These are phyloP conservation scores for Propithecus deckenii DNA, from an alignment of 2,797 vertebrate species.

Conservation along the genomic window DNA sequence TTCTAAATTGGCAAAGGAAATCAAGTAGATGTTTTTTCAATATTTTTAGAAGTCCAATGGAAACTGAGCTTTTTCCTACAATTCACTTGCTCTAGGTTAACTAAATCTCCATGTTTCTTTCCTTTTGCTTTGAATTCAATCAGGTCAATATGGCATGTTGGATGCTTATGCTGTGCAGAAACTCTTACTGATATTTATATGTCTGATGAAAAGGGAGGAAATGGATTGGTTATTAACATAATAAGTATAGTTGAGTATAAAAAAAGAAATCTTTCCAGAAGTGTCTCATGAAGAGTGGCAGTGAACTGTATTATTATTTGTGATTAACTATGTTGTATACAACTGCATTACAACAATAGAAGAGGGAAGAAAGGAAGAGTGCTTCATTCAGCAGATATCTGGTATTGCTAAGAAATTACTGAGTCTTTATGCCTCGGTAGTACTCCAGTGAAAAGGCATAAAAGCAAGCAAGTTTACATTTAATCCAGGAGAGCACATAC, in stretches of 20 bases:
- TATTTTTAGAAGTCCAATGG: background rate
- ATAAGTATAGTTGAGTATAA: background rate
- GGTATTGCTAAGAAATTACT: background rate
- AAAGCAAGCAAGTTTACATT: background rate
- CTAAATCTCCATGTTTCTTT: background rate
- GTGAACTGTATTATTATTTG: background rate
- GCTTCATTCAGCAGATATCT: background rate
- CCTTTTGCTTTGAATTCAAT: background rate
- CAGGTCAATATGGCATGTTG: background rate
- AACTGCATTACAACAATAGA: constrained; percentile 24
- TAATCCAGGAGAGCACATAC: background rate
- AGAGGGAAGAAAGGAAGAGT: background rate
- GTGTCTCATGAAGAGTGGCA: background rate
- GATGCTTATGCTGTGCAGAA: background rate
- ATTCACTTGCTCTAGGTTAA: background rate
- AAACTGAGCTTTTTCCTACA: background rate
- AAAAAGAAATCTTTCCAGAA: background rate
- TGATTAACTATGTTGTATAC: background rate
- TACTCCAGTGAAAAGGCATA: background rate
- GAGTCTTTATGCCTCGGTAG: background rate
- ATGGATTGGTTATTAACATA: background rate
- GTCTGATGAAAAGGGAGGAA: background rate
- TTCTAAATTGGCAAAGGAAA: background rate
- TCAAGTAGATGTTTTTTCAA: background rate
- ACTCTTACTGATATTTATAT: background rate